Percentiles rank a stretch among this genome's conserved stretches.
These are phyloP conservation scores for Graphium colonna DNA, from an alignment of 2,888 invertebrate genomes.

Conservation along the genomic window DNA sequence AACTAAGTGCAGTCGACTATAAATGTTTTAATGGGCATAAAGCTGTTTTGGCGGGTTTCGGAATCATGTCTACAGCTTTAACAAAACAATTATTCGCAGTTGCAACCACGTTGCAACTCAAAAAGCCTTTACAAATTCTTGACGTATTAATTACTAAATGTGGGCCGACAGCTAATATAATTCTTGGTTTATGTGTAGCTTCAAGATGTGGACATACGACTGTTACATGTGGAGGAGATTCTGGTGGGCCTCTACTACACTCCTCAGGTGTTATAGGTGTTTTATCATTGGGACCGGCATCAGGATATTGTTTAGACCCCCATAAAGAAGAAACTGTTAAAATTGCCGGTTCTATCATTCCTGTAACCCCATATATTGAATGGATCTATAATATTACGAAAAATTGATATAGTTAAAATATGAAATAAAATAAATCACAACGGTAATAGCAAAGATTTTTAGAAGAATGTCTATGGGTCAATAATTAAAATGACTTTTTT, in stretches of 20 bases:
- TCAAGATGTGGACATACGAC: background rate
- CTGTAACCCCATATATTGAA: constrained; percentile 13
- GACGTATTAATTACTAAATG: constrained; percentile 5
- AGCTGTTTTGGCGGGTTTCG: constrained; percentile 5
- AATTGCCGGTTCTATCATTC: background rate
- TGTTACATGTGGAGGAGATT: no score
- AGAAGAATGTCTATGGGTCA: no score
- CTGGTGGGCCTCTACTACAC: background rate
- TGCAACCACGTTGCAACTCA: background rate
- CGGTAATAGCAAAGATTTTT: no score
- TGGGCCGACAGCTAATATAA: no score
- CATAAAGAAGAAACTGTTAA: background rate
- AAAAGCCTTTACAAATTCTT: constrained; percentile 6
- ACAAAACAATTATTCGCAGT: background rate
- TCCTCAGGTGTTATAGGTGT: constrained; percentile 11
- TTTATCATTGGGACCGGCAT: background rate
- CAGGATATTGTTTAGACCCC: background rate
- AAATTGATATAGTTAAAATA: no score
- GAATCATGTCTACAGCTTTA: background rate
- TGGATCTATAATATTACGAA: constrained; percentile 13
- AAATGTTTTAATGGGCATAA: constrained; percentile 2
- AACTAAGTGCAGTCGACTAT: no score
- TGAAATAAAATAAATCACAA: no score
- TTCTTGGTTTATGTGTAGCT: no score
- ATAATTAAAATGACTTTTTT: no score